Base-by-base conservation (phyloP, 1,140 invertebrate species). In the Panagrolaimus sp. region DNA sequence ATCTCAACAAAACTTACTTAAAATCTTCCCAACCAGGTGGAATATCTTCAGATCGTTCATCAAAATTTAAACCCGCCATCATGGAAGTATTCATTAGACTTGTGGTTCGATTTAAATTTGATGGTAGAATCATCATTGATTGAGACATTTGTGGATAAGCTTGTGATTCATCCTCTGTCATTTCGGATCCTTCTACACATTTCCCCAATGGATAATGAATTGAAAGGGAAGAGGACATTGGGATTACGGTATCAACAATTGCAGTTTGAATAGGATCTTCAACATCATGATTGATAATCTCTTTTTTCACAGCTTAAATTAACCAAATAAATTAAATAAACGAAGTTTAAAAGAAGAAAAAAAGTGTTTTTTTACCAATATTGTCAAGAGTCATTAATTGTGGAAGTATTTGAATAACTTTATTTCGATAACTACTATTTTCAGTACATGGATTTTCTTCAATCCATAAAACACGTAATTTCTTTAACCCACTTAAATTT, bases 361-460 rank as follows among this genome's bases (percentile, higher is more conserved):
- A 43, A 17, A 28, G 26, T 7, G 3, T n/a, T 48, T 7, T 32
- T 66, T 48, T 24, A 76, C 73, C 52, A 65, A 70, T 76, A 67
- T 76, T 71, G 67, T 76, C 75, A 17, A 76, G 67, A 45, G 73
- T 75, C 24, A 71, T 75, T 26, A 76, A 17, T 32, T 73, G 68
- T 14, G 75, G 75, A 1, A 76, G 48, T 14, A 76, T 64, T 24
- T 46, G 55, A 15, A 76, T 47, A 5, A 76, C 69, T 66, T 71
- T 76, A 10, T 38, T 28, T 26, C 75, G 66, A 65, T 76, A 75
- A 32, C 67, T 66, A 7, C 55, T 66, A 26, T 70, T 65, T n/a
- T 52, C 65, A 21, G 71, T 71, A 43, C 73, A 76, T n/a, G 75
- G 75, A 69, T 76, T 76, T 26, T 76, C 75, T 26, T 76, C 75